Percentiles rank a stretch among this genome's conserved stretches.
Conservation (phyloP, 1,140 invertebrate species). For the Trissolcus basalis region DNA sequence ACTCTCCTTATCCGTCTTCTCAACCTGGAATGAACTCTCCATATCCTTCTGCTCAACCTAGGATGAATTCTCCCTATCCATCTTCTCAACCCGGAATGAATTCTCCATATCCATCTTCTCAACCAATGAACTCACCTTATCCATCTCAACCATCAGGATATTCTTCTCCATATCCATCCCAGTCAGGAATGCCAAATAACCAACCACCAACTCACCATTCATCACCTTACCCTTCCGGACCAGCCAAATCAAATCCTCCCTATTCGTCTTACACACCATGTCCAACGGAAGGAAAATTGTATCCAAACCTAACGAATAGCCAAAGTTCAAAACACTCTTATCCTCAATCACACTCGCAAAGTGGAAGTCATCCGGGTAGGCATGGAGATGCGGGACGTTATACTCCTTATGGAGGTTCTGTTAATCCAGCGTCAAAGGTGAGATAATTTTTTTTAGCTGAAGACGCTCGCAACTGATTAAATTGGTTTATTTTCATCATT, state of each 20-base stretch:
- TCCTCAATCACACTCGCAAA: conserved; percentile 48
- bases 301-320: conserved; percentile 1
- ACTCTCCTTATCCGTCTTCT: not conserved
- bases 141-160: conserved; percentile 13
- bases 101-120: too few species aligned
- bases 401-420: conserved; percentile 49
- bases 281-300: not conserved
- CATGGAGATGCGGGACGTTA: conserved; percentile 61
- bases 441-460: conserved; percentile 35
- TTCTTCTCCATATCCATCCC: conserved; percentile 8
- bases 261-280: not conserved
- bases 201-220: conserved; percentile 5
- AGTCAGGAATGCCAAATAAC: not conserved
- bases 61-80: too few species aligned
- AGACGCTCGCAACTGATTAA: too few species aligned
- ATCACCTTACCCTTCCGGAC: conserved; percentile 58
- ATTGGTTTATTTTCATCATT: too few species aligned
- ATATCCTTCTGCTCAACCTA: too few species aligned
- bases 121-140: conserved; percentile 8
- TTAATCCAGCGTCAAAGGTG: conserved; percentile 63
- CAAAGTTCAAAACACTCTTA: not conserved
- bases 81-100: too few species aligned
- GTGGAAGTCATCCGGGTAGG: conserved; percentile 67
- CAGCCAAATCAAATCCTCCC: not conserved
- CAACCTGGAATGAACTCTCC: too few species aligned